Percentiles rank a stretch among this genome's conserved stretches.
Conservation (phyloP, 2,113 vertebrate species). For the Odocoileus hemionus region DNA sequence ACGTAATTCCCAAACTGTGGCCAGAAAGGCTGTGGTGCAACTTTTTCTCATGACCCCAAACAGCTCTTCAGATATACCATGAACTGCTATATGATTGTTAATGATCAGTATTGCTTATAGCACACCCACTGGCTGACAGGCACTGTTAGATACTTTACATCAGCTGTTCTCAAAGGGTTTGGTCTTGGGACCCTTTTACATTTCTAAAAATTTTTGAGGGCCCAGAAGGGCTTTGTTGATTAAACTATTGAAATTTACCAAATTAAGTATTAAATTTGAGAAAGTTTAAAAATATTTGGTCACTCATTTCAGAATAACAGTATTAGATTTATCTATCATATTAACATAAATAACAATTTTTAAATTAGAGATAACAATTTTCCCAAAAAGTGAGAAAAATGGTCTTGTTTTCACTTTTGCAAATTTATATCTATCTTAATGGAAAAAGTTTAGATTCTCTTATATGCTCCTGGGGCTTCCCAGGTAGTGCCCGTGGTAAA, state of each 20-base stretch:
- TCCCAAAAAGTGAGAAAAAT: background rate
- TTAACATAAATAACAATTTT: constrained; percentile 28
- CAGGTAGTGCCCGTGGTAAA: background rate
- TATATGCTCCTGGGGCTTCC: background rate
- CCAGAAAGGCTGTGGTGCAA: background rate
- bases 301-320: constrained; percentile 1
- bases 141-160: background rate
- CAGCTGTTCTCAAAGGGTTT: background rate
- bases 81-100: background rate
- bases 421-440: background rate
- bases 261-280: constrained; percentile 33
- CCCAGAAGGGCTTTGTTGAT: background rate
- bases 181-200: background rate
- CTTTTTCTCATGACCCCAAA: background rate
- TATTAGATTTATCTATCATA: background rate
- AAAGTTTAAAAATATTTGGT: constrained; percentile 18
- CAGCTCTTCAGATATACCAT: background rate
- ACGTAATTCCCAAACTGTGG: background rate
- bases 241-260: constrained; percentile 5
- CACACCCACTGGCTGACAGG: background rate
- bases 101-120: background rate
- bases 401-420: constrained; percentile 29
- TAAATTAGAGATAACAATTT: background rate
- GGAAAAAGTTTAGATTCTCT: background rate
- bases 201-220: background rate